A percentile compares a stretch with the other conserved stretches of the same genome.
Evolutionary conservation across 1,140 invertebrate species (phyloP).

Genomic region (Drosophila suzukii): DNA sequence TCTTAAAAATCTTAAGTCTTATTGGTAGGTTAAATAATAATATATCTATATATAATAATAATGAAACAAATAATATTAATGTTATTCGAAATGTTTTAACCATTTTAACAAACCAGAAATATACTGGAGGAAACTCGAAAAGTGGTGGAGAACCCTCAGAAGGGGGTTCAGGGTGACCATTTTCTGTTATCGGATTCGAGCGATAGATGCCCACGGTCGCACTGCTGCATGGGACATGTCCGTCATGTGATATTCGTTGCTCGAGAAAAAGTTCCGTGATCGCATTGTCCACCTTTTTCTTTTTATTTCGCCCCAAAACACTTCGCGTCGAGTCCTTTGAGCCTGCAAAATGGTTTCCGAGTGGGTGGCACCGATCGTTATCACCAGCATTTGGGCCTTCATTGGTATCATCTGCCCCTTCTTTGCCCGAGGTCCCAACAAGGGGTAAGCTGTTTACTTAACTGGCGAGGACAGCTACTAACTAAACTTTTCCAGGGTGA

Average conservation of each 20-base stretch:
- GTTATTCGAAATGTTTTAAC: too few species aligned
- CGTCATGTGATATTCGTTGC: slow-evolving; percentile 81
- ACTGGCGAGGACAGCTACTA: background rate
- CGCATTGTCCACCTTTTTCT: slow-evolving; percentile 45
- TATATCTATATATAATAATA: too few species aligned
- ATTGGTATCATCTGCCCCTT: slow-evolving; percentile 94
- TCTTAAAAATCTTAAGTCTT: too few species aligned
- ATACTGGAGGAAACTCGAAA: background rate
- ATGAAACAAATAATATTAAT: too few species aligned
- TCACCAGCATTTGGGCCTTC: slow-evolving; percentile 92
- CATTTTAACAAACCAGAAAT: background rate
- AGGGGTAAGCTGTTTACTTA: slow-evolving; percentile 85
- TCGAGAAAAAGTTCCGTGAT: slow-evolving; percentile 65
- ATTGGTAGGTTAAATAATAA: too few species aligned
- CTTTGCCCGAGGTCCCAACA: slow-evolving; percentile 94
- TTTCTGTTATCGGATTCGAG: background rate
- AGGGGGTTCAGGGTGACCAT: background rate
- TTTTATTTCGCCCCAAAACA: slow-evolving; percentile 48
- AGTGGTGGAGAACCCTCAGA: background rate
- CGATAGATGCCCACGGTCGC: background rate
- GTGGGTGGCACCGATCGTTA: slow-evolving; percentile 89
- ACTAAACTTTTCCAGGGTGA: slow-evolving; percentile 86
- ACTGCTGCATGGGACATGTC: slow-evolving; percentile 41
- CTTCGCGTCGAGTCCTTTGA: slow-evolving; percentile 18
- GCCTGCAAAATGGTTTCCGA: slow-evolving; percentile 89